Conservation (phyloP, 2,888 invertebrate genomes). For the Melinaea marsaeus region DNA sequence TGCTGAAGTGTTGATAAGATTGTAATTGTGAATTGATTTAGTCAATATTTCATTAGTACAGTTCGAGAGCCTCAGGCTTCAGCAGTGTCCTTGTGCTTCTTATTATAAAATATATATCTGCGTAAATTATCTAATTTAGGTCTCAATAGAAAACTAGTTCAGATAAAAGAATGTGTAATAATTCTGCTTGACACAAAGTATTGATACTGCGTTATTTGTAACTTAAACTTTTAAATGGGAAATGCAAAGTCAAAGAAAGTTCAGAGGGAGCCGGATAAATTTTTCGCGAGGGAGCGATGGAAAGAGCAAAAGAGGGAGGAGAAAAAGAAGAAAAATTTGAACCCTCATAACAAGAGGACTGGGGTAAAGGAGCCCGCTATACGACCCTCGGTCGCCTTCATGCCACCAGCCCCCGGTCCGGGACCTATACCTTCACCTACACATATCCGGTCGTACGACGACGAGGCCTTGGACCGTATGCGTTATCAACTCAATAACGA, state of each 20-base stretch:
- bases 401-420: constrained; percentile 38
- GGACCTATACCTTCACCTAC: constrained; percentile 47
- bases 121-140: neutral
- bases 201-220: constrained; percentile 1
- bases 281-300: constrained; percentile 64
- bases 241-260: constrained; percentile 63
- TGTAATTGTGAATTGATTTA: constrained; percentile 47
- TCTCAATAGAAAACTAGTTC: neutral
- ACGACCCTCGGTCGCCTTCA: constrained; percentile 37
- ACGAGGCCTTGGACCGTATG: constrained; percentile 76
- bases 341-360: constrained; percentile 47
- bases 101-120: neutral
- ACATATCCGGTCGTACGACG: constrained; percentile 66
- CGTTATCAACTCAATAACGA: constrained; percentile 78
- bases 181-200: neutral
- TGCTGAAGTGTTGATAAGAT: constrained; percentile 49
- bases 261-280: constrained; percentile 62
- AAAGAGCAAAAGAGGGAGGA: constrained; percentile 59
- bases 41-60: constrained; percentile 49
- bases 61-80: constrained; percentile 35
- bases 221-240: constrained; percentile 50
- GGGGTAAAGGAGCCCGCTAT: constrained; percentile 49
- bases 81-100: constrained; percentile 21
- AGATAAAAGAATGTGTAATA: neutral
- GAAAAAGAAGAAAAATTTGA: constrained; percentile 49